A percentile compares a stretch with the other conserved stretches of the same genome.
phyloP scores from a whole-genome alignment of 2,113 vertebrate species.

The Xiphorhynchus elegans region DNA sequence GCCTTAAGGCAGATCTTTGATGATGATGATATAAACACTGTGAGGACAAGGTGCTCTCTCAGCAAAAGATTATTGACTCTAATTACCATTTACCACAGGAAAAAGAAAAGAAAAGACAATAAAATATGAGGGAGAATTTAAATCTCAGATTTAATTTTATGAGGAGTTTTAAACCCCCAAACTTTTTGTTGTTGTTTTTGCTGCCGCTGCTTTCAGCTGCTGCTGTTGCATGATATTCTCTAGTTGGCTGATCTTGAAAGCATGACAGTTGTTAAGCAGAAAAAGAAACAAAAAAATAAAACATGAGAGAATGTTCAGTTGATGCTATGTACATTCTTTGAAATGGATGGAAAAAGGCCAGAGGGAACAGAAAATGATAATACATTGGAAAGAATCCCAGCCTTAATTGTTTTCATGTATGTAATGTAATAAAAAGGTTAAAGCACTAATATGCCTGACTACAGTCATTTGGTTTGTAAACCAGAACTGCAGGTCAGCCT shows the following conservation, averaged over 20 bases:
- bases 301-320: slow-evolving; percentile 50
- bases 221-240: slow-evolving; percentile 3
- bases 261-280: slow-evolving; percentile 64
- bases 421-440: slow-evolving; percentile 72
- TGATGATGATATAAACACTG: slow-evolving; percentile 92
- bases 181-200: slow-evolving; percentile 64
- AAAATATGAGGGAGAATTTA: slow-evolving; percentile 81
- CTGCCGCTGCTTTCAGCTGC: neutral
- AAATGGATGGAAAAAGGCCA: slow-evolving; percentile 76
- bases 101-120: slow-evolving; percentile 82
- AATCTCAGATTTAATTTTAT: slow-evolving; percentile 83
- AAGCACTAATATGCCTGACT: slow-evolving; percentile 52
- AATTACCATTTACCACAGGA: slow-evolving; percentile 93
- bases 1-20: slow-evolving; percentile 98
- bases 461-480: slow-evolving; percentile 64
- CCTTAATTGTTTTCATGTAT: slow-evolving; percentile 78
- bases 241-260: slow-evolving; percentile 68
- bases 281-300: slow-evolving; percentile 63
- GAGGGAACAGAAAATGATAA: slow-evolving; percentile 75
- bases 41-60: slow-evolving; percentile 96
- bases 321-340: slow-evolving; percentile 67
- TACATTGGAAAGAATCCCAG: slow-evolving; percentile 65
- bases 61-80: slow-evolving; percentile 98
- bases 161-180: slow-evolving; percentile 71
- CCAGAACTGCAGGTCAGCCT: slow-evolving; percentile 63